Base-by-base conservation (phyloP, 2,797 vertebrate species). In the Ambastaia sidthimunki region DNA sequence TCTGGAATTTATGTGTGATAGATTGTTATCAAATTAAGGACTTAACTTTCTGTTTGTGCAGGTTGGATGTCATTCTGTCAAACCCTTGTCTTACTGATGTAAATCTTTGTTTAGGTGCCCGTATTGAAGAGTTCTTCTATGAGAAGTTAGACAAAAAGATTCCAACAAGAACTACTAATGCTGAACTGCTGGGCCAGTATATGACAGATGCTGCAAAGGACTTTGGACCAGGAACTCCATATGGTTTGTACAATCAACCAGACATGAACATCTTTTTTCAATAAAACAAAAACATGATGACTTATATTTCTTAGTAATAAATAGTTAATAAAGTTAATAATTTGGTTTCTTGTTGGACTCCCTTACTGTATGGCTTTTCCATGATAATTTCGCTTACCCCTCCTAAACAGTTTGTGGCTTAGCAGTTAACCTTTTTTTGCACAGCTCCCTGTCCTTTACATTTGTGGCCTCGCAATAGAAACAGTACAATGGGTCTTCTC, bases 81-180 rank as follows among this genome's bases (percentile, higher is more conserved):
- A 7, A 54, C 11, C 21, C 11, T 28, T 60, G 34, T 65, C 57
- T 34, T 28, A 57, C 71, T 85, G 68, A 72, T 75, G 12, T 71
- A 16, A 80, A 44, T 81, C 18, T 85, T 63, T 37, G 12, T 72
- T n/a, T 82, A 94, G 94, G 94, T 90, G 96, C 97, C 74, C 95
- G 97, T 63, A 97, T 99, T 52, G 97, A 98, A 80, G 98, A 97
- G 90, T 98, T 97, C 90, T 95, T 99, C 74, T 99, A 98, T 0
- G 98, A 99, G 91, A 99, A 99, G 90, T 92, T 99, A 60, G 98
- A 99, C 87, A 91, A 95, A 88, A 98, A 97, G 92, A 90, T 97
- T 37, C 98, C 98, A 2, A 96, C 95, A 2, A 92, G 95, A 73
- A 93, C 92, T 69, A 98, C 97, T 81, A 98, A 97, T 0, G 94